Conservation (phyloP, 2,888 invertebrate species). For the Eubasilissa splendida region DNA sequence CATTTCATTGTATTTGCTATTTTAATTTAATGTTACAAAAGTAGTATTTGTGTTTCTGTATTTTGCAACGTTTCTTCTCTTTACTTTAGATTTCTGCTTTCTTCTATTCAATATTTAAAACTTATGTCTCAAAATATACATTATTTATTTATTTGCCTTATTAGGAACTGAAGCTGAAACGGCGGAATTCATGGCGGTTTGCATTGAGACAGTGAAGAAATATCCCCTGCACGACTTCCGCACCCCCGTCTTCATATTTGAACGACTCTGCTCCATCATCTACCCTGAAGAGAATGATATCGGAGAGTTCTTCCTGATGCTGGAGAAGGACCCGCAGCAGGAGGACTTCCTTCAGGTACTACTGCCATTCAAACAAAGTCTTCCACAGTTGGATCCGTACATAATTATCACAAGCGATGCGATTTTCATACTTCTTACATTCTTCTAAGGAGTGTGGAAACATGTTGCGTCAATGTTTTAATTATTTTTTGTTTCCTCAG, state of each 20-base stretch:
- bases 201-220: conserved; percentile 95
- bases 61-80: no score
- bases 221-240: conserved; percentile 92
- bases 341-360: conserved; percentile 95
- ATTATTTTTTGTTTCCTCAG: conserved; percentile 63
- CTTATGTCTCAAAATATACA: background rate
- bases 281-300: conserved; percentile 98
- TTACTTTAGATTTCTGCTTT: no score
- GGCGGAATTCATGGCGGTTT: conserved; percentile 96
- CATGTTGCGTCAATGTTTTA: background rate
- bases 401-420: no score
- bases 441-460: no score
- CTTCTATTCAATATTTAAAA: no score
- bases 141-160: background rate
- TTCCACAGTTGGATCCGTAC: no score
- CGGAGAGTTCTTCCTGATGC: conserved; percentile 94
- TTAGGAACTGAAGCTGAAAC: conserved; percentile 95
- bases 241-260: conserved; percentile 98
- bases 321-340: conserved; percentile 99
- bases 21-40: no score
- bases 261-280: conserved; percentile 96
- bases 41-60: no score
- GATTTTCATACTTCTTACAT: no score
- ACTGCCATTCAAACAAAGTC: no score
- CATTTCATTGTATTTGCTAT: no score